These are phyloP conservation scores for Pegoplata infirma DNA, from an alignment of 2,888 invertebrate genomes.

Conservation along the genomic window DNA sequence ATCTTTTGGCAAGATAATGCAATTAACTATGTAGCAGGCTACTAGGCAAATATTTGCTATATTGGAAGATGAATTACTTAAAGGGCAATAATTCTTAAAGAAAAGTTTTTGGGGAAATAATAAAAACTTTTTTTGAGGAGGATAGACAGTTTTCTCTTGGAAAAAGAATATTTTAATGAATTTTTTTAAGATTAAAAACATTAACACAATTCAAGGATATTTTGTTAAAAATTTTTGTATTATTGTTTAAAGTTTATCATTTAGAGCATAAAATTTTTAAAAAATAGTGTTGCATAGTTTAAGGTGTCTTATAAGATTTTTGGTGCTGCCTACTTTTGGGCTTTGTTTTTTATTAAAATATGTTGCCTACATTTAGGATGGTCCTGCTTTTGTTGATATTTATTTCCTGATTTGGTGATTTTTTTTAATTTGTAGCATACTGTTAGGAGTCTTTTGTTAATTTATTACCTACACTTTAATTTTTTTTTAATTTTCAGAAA, in stretches of 20 bases:
- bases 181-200: too few relatives aligned
- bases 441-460: not conserved
- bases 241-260: too few relatives aligned
- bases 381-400: too few relatives aligned
- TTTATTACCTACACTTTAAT: not conserved
- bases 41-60: conserved; percentile 29
- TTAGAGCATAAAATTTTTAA: too few relatives aligned
- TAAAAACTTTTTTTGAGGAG: not conserved
- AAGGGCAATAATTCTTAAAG: not conserved
- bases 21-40: conserved; percentile 29
- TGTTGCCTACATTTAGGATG: too few relatives aligned
- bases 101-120: not conserved
- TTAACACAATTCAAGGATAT: too few relatives aligned
- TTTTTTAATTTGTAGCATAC: not conserved
- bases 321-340: conserved; percentile 4
- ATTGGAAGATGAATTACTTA: not conserved
- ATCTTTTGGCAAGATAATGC: conserved; percentile 29
- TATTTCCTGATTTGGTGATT: not conserved
- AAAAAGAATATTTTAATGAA: too few relatives aligned
- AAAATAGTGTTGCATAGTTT: too few relatives aligned
- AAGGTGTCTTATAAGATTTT: too few relatives aligned
- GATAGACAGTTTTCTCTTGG: too few relatives aligned
- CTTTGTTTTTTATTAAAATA: not conserved
- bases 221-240: too few relatives aligned
- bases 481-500: not conserved